Base-by-base conservation (phyloP, 2,797 vertebrate genomes). In the Spizella passerina region DNA sequence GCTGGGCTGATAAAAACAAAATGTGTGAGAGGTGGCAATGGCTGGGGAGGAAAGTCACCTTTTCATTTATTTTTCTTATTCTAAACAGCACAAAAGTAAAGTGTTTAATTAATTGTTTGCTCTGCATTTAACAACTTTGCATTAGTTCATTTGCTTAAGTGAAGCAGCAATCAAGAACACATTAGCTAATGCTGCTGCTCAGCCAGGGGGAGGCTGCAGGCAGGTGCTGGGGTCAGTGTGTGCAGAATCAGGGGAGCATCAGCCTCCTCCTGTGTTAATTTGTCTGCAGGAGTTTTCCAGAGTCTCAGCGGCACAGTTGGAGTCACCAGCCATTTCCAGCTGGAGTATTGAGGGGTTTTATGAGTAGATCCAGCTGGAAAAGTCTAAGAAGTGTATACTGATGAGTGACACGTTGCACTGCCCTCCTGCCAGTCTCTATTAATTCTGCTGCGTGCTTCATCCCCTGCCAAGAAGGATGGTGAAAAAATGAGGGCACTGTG, bases 41-140 rank as follows among this genome's bases (percentile, higher is more conserved):
- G 15, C 49, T 93, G 46, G 29, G 60, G 17, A 89, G 8, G 22
- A 87, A 90, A 79, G n/a, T 21, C 66, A 73, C 29, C 56, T 77
- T 93, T 77, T 82, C 7, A 12, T 44, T 87, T 82, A 70, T 88
- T 70, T 91, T 77, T 69, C 30, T 34, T 49, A 41, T 82, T 87
- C 19, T 65, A 93, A 93, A 66, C n/a, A 57, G 36, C 53, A 72
- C 24, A 76, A 71, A 94, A 95, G 76, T 56, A 61, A 94, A 84
- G 55, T 75, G 44, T 81, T 85, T 95, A 95, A 96, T 96, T 94
- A 96, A 95, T 91, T 93, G 69, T 96, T 96, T 95, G 71, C 68
- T 94, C 70, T 90, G 84, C 50, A 69, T 94, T 97, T 94, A 93
- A 86, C 72, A 93, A 73, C 79, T 96, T 93, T 61, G 47, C 21